Evolutionary conservation across 2,888 invertebrate genomes (phyloP).

Genomic region (Dynastes tityus): DNA sequence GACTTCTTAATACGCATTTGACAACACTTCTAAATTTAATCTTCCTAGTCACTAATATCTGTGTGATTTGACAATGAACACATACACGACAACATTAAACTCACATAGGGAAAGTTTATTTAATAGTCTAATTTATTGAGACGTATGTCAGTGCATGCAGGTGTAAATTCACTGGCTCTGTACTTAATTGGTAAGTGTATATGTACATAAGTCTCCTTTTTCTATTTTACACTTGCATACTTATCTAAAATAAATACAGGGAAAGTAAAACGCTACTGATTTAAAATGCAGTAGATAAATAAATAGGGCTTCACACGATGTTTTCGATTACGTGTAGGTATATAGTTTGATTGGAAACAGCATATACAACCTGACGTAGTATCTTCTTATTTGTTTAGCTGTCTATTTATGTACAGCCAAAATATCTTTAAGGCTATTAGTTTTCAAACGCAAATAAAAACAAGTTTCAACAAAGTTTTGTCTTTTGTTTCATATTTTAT

Average conservation of each 20-base stretch:
- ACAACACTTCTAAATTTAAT: too few species aligned
- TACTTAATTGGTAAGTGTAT: not conserved
- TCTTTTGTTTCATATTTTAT: too few species aligned
- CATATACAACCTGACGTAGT: not conserved
- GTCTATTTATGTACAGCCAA: conserved; percentile 1
- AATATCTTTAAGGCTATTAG: too few species aligned
- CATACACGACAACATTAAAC: too few species aligned
- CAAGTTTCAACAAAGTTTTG: too few species aligned
- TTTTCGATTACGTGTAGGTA: conserved; percentile 8
- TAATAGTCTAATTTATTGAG: too few species aligned
- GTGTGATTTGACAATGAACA: too few species aligned
- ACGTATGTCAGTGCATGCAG: too few species aligned
- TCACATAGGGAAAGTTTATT: too few species aligned
- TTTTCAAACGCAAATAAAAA: too few species aligned
- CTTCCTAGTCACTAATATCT: too few species aligned
- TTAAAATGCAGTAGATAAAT: conserved; percentile 32
- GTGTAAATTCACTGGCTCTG: not conserved
- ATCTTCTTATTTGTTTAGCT: conserved; percentile 6
- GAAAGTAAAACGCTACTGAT: conserved; percentile 1
- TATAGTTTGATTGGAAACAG: conserved; percentile 35
- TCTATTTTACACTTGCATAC: not conserved
- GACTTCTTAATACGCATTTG: too few species aligned
- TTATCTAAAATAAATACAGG: conserved; percentile 2
- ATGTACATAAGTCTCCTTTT: not conserved
- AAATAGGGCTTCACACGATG: conserved; percentile 14